Base-by-base conservation (phyloP, 1,140 invertebrate species). In the Caenorhabditis remanei region DNA sequence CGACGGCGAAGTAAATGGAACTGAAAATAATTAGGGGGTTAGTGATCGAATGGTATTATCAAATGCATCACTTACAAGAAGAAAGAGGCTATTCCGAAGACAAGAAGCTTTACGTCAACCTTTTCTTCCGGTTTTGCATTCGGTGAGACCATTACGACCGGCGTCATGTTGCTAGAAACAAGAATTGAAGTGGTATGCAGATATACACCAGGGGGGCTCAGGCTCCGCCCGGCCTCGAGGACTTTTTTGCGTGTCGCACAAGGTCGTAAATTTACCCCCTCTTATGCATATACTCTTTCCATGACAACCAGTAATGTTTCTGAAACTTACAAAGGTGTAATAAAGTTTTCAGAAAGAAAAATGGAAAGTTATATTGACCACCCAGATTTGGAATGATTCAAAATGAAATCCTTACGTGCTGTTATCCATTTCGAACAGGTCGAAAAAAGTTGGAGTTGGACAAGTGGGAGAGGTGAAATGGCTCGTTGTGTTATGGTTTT, bases 251-350 rank as follows among this genome's bases (percentile, higher is more conserved):
- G n/a, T 79, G 71, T 7, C 71, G 24, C n/a, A 24, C 46, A 50
- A 79, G 21, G 46, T 79, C 71, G 46, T 79, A 79, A 79, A 79
- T 79, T 79, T 79, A 79, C 71, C 46, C 71, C 43, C 46, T 75
- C 46, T 75, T 75, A 75, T 46, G 16, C 50, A 53, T 13, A 50
- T 79, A 50, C 14, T 9, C 46, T 32, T 79, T 79, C 71, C 71
- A 79, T 79, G 71, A 50, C 71, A 79, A 79, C 71, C 3, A 71
- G 43, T 71, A 16, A 8, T 14, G 13, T 11, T 40, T 14, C n/a
- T 40, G 32, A 41, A 40, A 41, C 4, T 41, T 5, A 32, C 24
- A 4, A 32, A 40, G 8, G 21, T 7, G 11, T 40, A 13, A 7
- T 63, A 11, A 21, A 63, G 8, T 21, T n/a, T 21, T 63, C 14